Evolutionary conservation across 2,888 invertebrate species (phyloP).

Genomic region (Ophion ventricosus): DNA sequence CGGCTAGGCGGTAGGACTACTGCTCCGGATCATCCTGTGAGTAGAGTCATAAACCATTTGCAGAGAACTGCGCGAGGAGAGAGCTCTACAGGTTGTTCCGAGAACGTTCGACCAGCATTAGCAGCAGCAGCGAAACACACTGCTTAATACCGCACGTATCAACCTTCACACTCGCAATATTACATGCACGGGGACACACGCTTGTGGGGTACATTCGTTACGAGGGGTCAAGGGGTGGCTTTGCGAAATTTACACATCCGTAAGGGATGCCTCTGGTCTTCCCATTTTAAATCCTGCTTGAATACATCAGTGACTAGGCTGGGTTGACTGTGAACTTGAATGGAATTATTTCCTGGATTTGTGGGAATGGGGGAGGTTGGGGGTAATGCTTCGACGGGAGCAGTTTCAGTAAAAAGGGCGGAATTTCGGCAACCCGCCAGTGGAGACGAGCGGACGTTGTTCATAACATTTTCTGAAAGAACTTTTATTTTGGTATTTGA

Average conservation of each 20-base stretch:
- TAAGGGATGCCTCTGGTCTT: constrained; percentile 17
- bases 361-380: neutral
- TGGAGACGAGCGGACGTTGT: no score
- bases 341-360: neutral
- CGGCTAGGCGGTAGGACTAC: constrained; percentile 66
- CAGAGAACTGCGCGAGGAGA: constrained; percentile 45
- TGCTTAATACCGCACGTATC: constrained; percentile 15
- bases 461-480: no score
- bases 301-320: constrained; percentile 9
- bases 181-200: neutral
- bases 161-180: constrained; percentile 13
- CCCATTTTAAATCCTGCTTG: constrained; percentile 31
- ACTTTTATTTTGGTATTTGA: no score
- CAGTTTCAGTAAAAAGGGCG: no score
- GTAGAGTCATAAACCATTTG: constrained; percentile 69
- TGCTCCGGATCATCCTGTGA: constrained; percentile 67
- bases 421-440: no score
- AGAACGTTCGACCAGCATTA: constrained; percentile 55
- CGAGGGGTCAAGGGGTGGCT: constrained; percentile 31
- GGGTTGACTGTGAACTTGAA: neutral
- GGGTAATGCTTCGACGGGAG: neutral
- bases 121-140: constrained; percentile 22
- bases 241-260: constrained; percentile 55
- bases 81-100: constrained; percentile 65
- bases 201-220: constrained; percentile 37